phyloP scores from a whole-genome alignment of 2,113 vertebrate species.

The Apteryx mantelli region DNA sequence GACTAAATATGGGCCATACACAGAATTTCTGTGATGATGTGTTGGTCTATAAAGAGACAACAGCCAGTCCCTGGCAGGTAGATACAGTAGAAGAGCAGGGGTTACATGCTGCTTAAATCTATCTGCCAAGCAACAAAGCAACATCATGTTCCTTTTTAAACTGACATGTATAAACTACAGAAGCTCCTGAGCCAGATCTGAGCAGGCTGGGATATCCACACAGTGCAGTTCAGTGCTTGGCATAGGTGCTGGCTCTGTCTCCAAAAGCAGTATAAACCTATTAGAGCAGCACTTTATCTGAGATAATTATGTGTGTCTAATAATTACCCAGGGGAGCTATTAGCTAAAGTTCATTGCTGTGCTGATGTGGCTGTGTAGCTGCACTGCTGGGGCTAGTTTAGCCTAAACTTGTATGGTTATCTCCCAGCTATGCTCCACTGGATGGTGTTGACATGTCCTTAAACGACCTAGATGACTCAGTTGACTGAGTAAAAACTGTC shows the following conservation, averaged over 20 bases:
- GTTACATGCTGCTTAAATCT: constrained; percentile 12
- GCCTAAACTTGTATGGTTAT: not conserved
- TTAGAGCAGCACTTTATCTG: not conserved
- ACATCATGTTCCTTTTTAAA: not conserved
- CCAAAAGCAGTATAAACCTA: not conserved
- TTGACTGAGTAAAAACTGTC: constrained; percentile 21
- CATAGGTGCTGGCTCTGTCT: constrained; percentile 17
- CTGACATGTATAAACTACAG: not conserved
- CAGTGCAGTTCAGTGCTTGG: not conserved
- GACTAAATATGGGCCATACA: not conserved
- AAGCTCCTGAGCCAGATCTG: not conserved
- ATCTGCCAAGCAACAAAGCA: constrained; percentile 7
- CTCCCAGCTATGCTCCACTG: not conserved
- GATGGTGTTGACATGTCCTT: constrained; percentile 25
- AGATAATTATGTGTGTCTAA: constrained; percentile 33
- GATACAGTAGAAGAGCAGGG: not conserved
- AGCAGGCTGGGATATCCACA: not conserved
- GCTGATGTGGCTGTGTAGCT: constrained; percentile 4
- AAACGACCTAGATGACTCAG: not conserved
- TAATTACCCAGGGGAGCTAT: not conserved
- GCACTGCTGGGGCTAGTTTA: not conserved
- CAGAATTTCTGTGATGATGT: not conserved
- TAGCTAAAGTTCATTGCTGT: not conserved
- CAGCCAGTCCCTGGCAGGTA: not conserved
- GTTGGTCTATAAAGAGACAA: not conserved